Evolutionary conservation across 2,797 vertebrate genomes (phyloP).

Genomic region (Esox masquinongy): DNA sequence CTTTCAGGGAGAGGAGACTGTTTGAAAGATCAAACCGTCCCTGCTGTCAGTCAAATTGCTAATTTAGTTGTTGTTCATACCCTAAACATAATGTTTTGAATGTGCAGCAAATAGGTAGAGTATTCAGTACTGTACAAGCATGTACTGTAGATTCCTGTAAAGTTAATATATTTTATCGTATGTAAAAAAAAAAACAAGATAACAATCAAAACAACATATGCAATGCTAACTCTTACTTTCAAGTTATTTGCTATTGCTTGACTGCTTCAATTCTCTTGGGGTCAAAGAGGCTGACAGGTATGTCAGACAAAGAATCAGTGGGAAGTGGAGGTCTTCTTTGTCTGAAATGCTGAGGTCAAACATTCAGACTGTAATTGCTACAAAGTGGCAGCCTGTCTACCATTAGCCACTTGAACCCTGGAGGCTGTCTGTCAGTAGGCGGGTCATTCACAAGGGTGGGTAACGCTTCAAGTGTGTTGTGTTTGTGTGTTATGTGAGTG

Average conservation of each 20-base stretch:
- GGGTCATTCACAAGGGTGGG: slow-evolving; percentile 44
- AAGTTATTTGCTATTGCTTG: neutral
- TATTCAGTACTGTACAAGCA: neutral
- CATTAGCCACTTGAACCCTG: slow-evolving; percentile 38
- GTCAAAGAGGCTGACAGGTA: neutral
- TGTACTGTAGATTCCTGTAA: neutral
- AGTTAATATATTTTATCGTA: neutral
- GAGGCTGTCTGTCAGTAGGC: slow-evolving; percentile 10
- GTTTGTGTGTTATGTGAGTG: neutral
- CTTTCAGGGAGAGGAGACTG: slow-evolving; percentile 18
- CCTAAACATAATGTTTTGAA: neutral
- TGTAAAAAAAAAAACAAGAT: neutral
- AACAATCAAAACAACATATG: neutral
- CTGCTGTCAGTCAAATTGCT: slow-evolving; percentile 4
- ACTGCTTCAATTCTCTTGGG: neutral
- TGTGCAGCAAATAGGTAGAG: neutral
- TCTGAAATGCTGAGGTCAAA: slow-evolving; percentile 30
- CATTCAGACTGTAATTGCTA: slow-evolving; percentile 35
- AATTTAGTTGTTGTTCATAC: neutral
- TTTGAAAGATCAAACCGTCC: neutral
- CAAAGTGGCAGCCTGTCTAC: slow-evolving; percentile 33
- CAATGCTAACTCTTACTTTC: neutral
- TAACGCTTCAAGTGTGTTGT: slow-evolving; percentile 1
- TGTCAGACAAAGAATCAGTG: slow-evolving; percentile 6
- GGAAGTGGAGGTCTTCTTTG: slow-evolving; percentile 28